Base-by-base conservation (phyloP, 2,888 invertebrate species). In the Orthosia gracilis region DNA sequence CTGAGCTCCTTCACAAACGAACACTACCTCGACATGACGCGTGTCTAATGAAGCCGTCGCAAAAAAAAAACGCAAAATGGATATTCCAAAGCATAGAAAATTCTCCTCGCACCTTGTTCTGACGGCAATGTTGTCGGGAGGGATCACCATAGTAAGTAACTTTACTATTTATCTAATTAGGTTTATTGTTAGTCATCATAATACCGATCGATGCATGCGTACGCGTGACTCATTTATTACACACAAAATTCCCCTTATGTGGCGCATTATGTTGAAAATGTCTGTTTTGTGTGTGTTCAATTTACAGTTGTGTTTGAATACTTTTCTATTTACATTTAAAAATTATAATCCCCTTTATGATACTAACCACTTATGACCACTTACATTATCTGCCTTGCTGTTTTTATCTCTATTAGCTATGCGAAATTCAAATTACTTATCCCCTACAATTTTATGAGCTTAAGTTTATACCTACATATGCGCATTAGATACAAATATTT, bases 101-200 rank as follows among this genome's bases (percentile, higher is more conserved):
- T 80, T 89, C 26, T 88, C 91, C 3, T 72, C 89, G 11, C 88
- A 90, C 23, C 82, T 94, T 13, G 83, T 89, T 12, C 75, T 93
- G 26, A 89, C 89, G 7, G 89, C 92, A 1, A 52, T 75, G 4
- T 76, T 94, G 49, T 90, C 94, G 2, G 87, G 90, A 7, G 89
- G 91, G 18, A 73, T 94, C 7, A 92, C 93, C 21, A 85, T 91
- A 76, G 94, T 94, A 90, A 94, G 94, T 93, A 50, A 55, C 26
- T 50, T 69, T 50, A 40, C 7, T 45, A 4, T 47, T 59, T 57
- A 40, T 65, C 11, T 40, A 9, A 7, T 31, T 40, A 40, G n/a
- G 15, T 23, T 31, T 57, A 47, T 45, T 65, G 23, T 18, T 63
- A 67, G 15, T 17, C 69, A 55, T n/a, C 54, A 57, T 50, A 66